A percentile compares a stretch with the other conserved stretches of the same genome.
phyloP scores from a whole-genome alignment of 2,113 vertebrate genomes.

The Odobenus rosmarus region DNA sequence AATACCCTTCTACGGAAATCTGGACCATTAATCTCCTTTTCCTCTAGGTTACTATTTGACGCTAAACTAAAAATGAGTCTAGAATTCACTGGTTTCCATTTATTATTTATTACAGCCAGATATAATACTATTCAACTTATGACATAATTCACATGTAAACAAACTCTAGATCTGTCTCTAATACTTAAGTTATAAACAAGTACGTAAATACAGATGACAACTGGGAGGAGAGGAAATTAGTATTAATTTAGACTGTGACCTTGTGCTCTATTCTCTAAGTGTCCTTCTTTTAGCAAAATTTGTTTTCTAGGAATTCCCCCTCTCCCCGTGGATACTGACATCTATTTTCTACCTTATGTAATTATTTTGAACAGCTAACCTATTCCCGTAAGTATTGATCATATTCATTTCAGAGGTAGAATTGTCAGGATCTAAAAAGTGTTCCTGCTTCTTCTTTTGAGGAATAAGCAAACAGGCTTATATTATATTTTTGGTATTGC shows the following conservation, averaged over 20 bases:
- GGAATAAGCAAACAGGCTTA: constrained; percentile 40
- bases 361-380: not conserved
- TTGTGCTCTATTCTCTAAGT: not conserved
- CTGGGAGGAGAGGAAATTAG: not conserved
- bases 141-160: constrained; percentile 19
- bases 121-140: not conserved
- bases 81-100: not conserved
- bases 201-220: not conserved
- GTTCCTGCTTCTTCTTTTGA: not conserved
- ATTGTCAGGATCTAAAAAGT: not conserved
- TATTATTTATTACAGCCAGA: constrained; percentile 1
- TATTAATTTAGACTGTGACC: not conserved
- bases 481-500: not conserved
- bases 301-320: not conserved
- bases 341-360: not conserved
- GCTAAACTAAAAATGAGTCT: not conserved
- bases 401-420: constrained; percentile 18
- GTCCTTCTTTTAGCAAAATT: not conserved
- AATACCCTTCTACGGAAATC: not conserved
- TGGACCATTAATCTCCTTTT: not conserved
- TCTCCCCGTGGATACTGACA: not conserved
- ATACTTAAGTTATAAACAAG: not conserved
- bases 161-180: constrained; percentile 43
- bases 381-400: not conserved
- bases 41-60: not conserved